These are phyloP conservation scores for Cherax quadricarinatus DNA, from an alignment of 1,140 invertebrate genomes.

Conservation along the genomic window DNA sequence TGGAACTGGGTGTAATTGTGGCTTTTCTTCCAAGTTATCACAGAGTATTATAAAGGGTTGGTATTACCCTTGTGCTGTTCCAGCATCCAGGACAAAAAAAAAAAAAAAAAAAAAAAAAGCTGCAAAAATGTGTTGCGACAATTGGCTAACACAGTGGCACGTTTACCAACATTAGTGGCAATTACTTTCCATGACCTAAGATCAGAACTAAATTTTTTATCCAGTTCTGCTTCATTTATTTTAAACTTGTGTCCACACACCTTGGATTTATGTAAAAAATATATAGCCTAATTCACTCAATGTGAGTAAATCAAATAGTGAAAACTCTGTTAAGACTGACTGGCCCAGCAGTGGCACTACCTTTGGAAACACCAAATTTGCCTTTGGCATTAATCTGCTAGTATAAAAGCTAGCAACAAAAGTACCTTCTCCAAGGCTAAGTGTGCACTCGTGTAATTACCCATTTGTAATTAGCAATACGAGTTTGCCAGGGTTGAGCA, in stretches of 20 bases:
- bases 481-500: too few species aligned
- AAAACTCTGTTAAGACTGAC: slow-evolving; percentile 24
- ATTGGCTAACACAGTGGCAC: too few species aligned
- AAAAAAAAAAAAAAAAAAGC: not conserved
- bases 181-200: not conserved
- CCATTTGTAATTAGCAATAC: too few species aligned
- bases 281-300: slow-evolving; percentile 25
- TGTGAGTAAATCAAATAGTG: slow-evolving; percentile 25
- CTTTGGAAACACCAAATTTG: not conserved
- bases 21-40: slow-evolving; percentile 27
- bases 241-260: not conserved
- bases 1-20: not conserved
- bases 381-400: not conserved
- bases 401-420: not conserved
- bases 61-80: not conserved
- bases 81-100: slow-evolving; percentile 18
- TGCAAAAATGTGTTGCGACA: too few species aligned
- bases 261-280: slow-evolving; percentile 15
- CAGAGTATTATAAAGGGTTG: slow-evolving; percentile 40
- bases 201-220: not conserved
- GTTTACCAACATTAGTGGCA: not conserved
- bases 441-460: too few species aligned
- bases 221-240: not conserved
- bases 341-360: slow-evolving; percentile 9
- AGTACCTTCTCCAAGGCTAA: too few species aligned